Base-by-base conservation (phyloP, 2,888 invertebrate genomes). In the Amblyjoppa proteus region DNA sequence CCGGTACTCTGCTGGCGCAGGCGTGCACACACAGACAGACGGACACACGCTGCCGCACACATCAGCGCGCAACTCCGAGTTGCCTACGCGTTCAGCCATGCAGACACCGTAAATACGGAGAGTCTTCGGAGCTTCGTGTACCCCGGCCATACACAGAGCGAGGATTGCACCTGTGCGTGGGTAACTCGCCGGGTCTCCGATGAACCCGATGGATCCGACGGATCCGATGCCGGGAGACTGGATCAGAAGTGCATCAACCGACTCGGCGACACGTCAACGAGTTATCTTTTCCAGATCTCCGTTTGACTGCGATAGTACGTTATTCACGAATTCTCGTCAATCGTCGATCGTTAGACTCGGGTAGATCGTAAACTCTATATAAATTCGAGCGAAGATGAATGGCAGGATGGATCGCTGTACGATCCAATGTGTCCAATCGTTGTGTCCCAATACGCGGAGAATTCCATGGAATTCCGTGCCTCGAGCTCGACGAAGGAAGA, bases 351-450 rank as follows among this genome's bases (percentile, higher is more conserved):
- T 51, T 71, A 64, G 61, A 53, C 56, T 58, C n/a, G 49, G 28
- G 51, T 49, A 74, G 38, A 74, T 71, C 81, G 73, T 56, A 74
- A 77, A 83, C 76, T 53, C 76, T 74, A 34, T 68, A 82, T 85
- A 83, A 85, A 83, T 80, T 85, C 77, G 73, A 64, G 58, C 61
- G 74, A 56, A 77, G 77, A 83, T 81, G 80, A 85, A 83, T 74
- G 85, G 77, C 80, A 81, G 76, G 56, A 25, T 41, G 73, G 68
- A 70, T 61, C 70, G 79, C 41, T 73, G 51, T 73, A 41, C 80
- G 76, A 83, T 77, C 80, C 76, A 80, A 71, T 75, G 71, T 76
- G 58, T 41, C 64, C 28, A 31, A 83, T 81, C 69, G 74, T 85
- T 77, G 73, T 45, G 73, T 58, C 61, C 83, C 20, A 64, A 71